Evolutionary conservation across 2,888 invertebrate genomes (phyloP).

Genomic region (Synergus laeviventris): DNA sequence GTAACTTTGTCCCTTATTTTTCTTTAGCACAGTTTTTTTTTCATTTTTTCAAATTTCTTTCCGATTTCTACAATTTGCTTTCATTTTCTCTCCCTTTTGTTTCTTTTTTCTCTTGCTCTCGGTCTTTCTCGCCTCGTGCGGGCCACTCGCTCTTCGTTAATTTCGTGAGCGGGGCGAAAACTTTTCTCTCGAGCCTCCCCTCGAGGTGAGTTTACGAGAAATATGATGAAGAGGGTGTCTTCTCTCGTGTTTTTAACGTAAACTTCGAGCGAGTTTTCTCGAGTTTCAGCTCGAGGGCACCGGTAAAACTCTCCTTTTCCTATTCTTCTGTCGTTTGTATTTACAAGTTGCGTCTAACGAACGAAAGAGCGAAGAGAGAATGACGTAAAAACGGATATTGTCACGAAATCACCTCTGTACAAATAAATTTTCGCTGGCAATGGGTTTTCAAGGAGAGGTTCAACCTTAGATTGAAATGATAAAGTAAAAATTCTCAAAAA

Average conservation of each 20-base stretch:
- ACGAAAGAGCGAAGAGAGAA: not conserved
- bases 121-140: constrained; percentile 25
- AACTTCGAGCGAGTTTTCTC: constrained; percentile 34
- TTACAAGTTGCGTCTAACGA: constrained; percentile 18
- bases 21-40: not conserved
- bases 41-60: not conserved
- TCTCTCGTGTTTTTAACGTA: constrained; percentile 43
- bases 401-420: not conserved
- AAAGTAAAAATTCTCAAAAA: no score
- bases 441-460: not conserved
- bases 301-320: constrained; percentile 15
- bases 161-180: constrained; percentile 61
- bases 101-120: constrained; percentile 31
- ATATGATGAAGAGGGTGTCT: constrained; percentile 63
- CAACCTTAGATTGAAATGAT: not conserved
- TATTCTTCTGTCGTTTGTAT: constrained; percentile 42
- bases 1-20: not conserved
- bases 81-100: not conserved
- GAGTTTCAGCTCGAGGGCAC: constrained; percentile 33
- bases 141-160: constrained; percentile 62
- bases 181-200: constrained; percentile 59
- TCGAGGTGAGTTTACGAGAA: constrained; percentile 62
- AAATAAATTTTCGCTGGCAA: not conserved
- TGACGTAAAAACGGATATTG: constrained; percentile 23
- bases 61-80: not conserved